Evolutionary conservation across 1,140 invertebrate genomes (phyloP).

Genomic region (Dreissena rostriformis): DNA sequence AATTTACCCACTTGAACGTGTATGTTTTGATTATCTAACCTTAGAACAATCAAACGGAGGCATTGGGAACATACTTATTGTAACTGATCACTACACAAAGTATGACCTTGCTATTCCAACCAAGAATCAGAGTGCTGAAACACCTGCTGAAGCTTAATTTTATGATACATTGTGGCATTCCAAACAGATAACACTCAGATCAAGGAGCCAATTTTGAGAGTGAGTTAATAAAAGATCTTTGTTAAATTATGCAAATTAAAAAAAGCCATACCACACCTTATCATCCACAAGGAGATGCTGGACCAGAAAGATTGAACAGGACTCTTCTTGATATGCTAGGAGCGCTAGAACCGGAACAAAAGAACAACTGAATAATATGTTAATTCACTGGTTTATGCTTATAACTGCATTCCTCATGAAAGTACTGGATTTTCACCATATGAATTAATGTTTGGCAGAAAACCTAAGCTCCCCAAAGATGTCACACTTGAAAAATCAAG

Average conservation of each 20-base stretch:
- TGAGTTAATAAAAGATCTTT: constrained; percentile 43
- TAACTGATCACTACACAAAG: constrained; percentile 54
- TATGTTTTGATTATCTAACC: constrained; percentile 19
- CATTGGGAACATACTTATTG: constrained; percentile 35
- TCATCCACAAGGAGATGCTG: constrained; percentile 12
- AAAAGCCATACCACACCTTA: constrained; percentile 5
- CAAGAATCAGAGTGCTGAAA: constrained; percentile 48
- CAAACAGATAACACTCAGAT: constrained; percentile 28
- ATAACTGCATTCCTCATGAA: constrained; percentile 27
- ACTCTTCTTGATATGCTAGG: constrained; percentile 30
- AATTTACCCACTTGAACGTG: constrained; percentile 21
- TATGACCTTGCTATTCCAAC: constrained; percentile 41
- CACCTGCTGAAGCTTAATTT: constrained; percentile 36
- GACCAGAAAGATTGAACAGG: constrained; percentile 14
- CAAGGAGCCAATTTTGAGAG: constrained; percentile 54
- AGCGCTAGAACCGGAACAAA: constrained; percentile 17
- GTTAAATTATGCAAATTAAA: background rate
- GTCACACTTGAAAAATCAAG: no score
- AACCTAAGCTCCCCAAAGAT: constrained; percentile 24
- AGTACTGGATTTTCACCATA: constrained; percentile 18
- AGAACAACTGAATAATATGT: constrained; percentile 28
- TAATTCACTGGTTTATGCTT: constrained; percentile 11
- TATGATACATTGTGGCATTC: constrained; percentile 31
- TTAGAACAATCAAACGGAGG: constrained; percentile 18
- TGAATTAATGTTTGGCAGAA: constrained; percentile 45